A percentile compares a stretch with the other conserved stretches of the same genome.
Conservation (phyloP, 2,888 invertebrate species). For the Ashinkailepas kermadecensis region DNA sequence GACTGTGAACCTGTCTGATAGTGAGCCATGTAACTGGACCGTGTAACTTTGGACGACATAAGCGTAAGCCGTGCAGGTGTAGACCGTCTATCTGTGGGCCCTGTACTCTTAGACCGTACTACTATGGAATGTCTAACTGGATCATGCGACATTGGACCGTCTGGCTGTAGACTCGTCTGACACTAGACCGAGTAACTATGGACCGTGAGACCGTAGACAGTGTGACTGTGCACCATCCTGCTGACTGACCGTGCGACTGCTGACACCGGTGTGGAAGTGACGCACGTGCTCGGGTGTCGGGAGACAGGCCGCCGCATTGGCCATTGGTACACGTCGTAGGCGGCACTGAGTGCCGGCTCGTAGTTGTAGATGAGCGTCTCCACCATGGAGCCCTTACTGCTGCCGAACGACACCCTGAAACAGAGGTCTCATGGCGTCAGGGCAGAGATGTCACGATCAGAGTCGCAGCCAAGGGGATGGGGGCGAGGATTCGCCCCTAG, state of each 20-base stretch:
- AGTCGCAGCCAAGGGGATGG: no score
- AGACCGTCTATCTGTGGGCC: no score
- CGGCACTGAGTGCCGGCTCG: neutral
- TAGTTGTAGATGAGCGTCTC: constrained; percentile 87
- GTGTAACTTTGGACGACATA: no score
- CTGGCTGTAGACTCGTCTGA: no score
- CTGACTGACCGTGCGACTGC: neutral
- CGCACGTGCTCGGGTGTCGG: neutral
- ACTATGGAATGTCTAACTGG: no score
- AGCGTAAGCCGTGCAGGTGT: no score
- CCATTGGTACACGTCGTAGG: neutral
- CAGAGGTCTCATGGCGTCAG: no score
- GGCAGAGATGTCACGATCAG: neutral
- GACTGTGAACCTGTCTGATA: no score
- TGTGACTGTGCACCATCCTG: neutral
- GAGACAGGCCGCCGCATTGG: neutral
- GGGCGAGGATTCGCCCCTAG: no score
- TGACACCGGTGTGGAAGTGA: neutral
- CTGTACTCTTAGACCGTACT: no score
- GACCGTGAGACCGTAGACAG: neutral
- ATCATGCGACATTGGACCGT: no score
- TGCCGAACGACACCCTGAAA: constrained; percentile 83
- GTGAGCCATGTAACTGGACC: no score
- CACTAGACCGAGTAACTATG: neutral
- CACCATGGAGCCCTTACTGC: constrained; percentile 90